These are phyloP conservation scores for Tipula confusa DNA, from an alignment of 2,888 invertebrate genomes.

Conservation along the genomic window DNA sequence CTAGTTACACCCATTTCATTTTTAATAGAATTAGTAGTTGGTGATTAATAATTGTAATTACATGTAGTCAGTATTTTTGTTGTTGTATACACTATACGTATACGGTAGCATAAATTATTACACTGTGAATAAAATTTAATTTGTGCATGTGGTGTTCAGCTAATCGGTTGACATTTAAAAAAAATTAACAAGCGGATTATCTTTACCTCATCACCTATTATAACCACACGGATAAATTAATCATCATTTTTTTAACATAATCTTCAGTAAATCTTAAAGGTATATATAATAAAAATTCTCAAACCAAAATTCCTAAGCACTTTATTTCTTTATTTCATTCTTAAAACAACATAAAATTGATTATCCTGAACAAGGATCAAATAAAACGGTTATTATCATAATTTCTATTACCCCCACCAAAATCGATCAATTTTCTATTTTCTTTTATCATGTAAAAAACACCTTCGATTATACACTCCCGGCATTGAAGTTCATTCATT, in stretches of 20 bases:
- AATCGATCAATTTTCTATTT: not conserved
- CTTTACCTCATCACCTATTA: not conserved
- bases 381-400: constrained; percentile 12
- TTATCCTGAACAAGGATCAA: not conserved
- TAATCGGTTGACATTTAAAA: not conserved
- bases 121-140: too few species aligned
- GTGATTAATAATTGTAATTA: not conserved
- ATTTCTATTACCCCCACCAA: not conserved
- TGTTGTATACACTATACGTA: not conserved
- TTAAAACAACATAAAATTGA: not conserved
- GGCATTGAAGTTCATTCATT: not conserved
- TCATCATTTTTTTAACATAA: not conserved
- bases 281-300: not conserved
- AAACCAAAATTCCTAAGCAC: not conserved
- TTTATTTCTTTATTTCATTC: not conserved
- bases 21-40: not conserved
- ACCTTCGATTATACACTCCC: not conserved
- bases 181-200: not conserved
- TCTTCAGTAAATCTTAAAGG: not conserved
- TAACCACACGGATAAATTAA: not conserved
- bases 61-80: not conserved
- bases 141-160: not conserved
- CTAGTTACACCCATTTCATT: not conserved
- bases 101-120: too few species aligned
- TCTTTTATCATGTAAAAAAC: not conserved